Evolutionary conservation across 2,113 vertebrate species (phyloP).

Genomic region (Aythya baeri): DNA sequence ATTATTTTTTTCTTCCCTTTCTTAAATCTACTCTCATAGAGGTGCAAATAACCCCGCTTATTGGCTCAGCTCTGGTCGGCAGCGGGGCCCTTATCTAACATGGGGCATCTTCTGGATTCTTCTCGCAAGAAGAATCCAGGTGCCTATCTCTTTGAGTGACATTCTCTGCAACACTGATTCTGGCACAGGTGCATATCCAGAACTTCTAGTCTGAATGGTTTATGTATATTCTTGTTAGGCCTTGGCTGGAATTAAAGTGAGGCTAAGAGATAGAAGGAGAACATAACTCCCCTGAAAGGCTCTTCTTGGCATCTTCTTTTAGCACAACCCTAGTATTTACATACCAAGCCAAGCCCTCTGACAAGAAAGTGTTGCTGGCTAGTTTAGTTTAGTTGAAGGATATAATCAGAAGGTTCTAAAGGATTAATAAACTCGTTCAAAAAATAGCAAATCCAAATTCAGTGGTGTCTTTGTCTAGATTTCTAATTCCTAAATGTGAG

Average conservation of each 20-base stretch:
- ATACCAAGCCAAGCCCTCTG: fast-evolving
- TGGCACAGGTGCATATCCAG: background rate
- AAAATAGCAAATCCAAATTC: background rate
- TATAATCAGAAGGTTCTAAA: background rate
- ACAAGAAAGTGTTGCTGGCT: fast-evolving
- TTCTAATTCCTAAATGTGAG: background rate
- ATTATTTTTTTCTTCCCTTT: too few relatives aligned
- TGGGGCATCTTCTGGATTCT: too few relatives aligned
- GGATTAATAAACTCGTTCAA: background rate
- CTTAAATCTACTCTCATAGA: too few relatives aligned
- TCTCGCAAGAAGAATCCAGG: too few relatives aligned
- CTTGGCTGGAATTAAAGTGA: background rate
- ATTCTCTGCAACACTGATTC: background rate
- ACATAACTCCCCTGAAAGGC: background rate
- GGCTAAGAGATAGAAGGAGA: background rate
- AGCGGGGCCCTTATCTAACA: too few relatives aligned
- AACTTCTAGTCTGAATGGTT: background rate
- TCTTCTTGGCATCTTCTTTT: background rate
- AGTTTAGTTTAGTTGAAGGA: background rate
- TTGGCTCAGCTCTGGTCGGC: too few relatives aligned
- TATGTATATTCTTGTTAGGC: background rate
- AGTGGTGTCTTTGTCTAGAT: background rate
- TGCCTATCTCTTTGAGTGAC: background rate
- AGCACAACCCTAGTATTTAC: too few relatives aligned
- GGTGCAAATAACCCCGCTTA: too few relatives aligned